Percentiles rank a stretch among this genome's conserved stretches.
Evolutionary conservation across 2,797 vertebrate genomes (phyloP).

Genomic region (Melanotaenia parkinsoni): DNA sequence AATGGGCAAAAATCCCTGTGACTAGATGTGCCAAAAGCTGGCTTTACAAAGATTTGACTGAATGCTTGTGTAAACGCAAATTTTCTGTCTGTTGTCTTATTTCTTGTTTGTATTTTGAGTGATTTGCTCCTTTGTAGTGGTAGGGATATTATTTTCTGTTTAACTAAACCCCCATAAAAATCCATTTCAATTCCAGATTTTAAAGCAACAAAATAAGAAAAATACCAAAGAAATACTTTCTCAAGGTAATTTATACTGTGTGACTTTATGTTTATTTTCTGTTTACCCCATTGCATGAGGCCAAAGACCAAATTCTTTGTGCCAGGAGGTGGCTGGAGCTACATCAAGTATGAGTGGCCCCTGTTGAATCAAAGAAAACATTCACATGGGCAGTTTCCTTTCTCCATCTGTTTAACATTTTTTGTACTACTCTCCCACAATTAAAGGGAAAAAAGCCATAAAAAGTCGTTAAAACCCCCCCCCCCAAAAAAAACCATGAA

Average conservation of each 20-base stretch:
- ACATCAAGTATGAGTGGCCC: neutral
- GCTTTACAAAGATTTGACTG: neutral
- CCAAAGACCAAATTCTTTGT: neutral
- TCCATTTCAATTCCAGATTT: neutral
- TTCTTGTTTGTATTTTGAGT: too few species aligned
- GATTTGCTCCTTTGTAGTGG: neutral
- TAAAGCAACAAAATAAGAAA: neutral
- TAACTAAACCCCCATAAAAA: neutral
- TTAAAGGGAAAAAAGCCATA: neutral
- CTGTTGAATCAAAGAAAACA: constrained; percentile 39
- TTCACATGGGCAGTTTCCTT: constrained; percentile 25
- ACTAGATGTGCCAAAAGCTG: neutral
- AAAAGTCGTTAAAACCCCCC: neutral
- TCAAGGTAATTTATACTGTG: neutral
- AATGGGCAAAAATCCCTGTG: neutral
- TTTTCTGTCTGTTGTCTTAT: neutral
- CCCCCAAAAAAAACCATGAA: neutral
- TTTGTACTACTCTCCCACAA: neutral
- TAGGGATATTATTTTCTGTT: neutral
- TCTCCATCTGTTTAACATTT: constrained; percentile 2
- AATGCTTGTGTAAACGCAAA: neutral
- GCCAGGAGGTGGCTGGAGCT: constrained; percentile 33
- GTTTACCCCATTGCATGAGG: neutral
- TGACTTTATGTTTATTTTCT: constrained; percentile 6
- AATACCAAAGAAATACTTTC: neutral